Evolutionary conservation across 2,113 vertebrate genomes (phyloP), one percentile per base, ranked within the genome.

Genomic region (Zapus hudsonius): DNA sequence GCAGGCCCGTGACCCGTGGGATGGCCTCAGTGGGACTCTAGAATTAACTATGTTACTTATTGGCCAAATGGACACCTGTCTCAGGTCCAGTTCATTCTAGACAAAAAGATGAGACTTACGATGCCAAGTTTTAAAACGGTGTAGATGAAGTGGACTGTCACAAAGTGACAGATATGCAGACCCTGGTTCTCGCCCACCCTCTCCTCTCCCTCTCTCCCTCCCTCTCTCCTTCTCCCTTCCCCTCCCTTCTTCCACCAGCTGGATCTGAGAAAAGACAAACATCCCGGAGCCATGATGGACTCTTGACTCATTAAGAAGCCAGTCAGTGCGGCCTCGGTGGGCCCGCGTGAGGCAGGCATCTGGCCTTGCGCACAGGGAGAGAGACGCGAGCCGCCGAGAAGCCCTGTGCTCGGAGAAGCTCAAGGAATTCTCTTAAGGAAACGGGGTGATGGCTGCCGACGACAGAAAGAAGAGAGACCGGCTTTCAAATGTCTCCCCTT

Each of bases 201-300:
- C 25, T 19, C 5, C 4, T 6, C 11, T 8, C 38, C n/a, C 5
- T 2, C 15, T 19, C 20, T 1, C 7, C 15, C 22, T n/a, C n/a
- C 36, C 64, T 31, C 7, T 19, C 17, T 19, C 11, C 33, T 33
- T 20, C 1, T 29, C 3, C 31, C 16, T 23, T 6, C 1, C 20
- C 13, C 11, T 61, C 7, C 0, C 5, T 31, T 23, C 4, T 19
- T 47, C 19, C 2, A 16, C n/a, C n/a, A n/a, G 38, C 16, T 31
- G n/a, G n/a, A n/a, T n/a, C n/a, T n/a, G n/a, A n/a, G n/a, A 80
- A 61, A 55, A 69, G 23, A 7, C 25, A 79, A 57, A 57, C 19
- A 33, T 70, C 64, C 9, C 12, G 16, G 69, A 80, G 47, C 22
- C 27, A 59, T 25, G 2, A 55, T 47, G 52, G 78, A 87, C 84